Evolutionary conservation across 1,140 invertebrate genomes (phyloP).

Genomic region (Drosophila willistoni): DNA sequence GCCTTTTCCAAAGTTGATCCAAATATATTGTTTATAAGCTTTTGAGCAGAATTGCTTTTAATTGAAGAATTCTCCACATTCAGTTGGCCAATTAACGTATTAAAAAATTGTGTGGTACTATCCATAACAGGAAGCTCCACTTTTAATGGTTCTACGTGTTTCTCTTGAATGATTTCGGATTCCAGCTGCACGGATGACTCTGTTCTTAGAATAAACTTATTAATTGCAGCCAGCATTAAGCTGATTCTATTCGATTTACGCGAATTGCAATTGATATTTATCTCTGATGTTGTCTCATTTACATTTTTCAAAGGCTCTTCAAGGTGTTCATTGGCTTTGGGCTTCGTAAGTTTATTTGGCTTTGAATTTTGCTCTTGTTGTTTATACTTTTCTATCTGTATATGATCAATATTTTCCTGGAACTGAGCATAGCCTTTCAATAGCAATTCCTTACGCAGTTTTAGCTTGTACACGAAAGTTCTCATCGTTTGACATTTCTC

Average conservation of each 20-base stretch:
- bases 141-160: background rate
- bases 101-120: background rate
- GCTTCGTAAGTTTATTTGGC: too few species aligned
- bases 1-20: background rate
- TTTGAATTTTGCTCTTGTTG: background rate
- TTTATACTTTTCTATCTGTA: background rate
- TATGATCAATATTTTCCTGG: background rate
- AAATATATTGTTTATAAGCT: slow-evolving; percentile 20
- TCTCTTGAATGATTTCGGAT: background rate
- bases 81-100: background rate
- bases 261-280: background rate
- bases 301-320: background rate
- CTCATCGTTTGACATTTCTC: slow-evolving; percentile 45
- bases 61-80: background rate
- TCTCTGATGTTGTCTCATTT: background rate
- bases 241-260: background rate
- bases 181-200: background rate
- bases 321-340: too few species aligned
- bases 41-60: background rate
- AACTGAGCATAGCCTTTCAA: slow-evolving; percentile 7
- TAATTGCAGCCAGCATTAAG: background rate
- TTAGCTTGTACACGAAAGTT: slow-evolving; percentile 27
- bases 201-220: background rate
- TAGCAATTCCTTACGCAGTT: slow-evolving; percentile 39
- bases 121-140: background rate